These are phyloP conservation scores for Anser cygnoides DNA, from an alignment of 2,113 vertebrate species.

Conservation along the genomic window DNA sequence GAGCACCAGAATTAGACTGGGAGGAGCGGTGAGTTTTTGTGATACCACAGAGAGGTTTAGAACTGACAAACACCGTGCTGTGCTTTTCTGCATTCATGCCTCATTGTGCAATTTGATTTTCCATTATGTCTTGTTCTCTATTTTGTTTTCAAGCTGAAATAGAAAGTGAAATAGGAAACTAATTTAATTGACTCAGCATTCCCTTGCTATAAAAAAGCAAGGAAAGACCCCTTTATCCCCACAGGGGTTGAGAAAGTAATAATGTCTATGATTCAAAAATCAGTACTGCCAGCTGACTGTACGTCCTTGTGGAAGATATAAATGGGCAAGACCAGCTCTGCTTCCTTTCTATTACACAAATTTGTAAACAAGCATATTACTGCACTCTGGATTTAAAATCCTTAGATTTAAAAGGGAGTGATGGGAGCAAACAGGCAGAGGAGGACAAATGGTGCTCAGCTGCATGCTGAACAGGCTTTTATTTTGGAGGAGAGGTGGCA, in stretches of 20 bases:
- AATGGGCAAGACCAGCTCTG: neutral
- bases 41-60: neutral
- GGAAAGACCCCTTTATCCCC: neutral
- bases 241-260: neutral
- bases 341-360: neutral
- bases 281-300: neutral
- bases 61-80: neutral
- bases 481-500: conserved; percentile 76
- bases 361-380: neutral
- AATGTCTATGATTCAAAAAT: neutral
- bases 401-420: neutral
- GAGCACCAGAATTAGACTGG: neutral
- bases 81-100: neutral
- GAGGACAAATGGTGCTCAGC: neutral
- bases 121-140: neutral
- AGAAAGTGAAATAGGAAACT: neutral
- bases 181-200: neutral
- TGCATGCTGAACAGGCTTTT: conserved; percentile 66
- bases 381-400: neutral
- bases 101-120: neutral
- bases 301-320: neutral
- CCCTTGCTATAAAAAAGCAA: neutral
- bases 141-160: neutral
- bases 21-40: neutral
- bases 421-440: neutral